These are phyloP conservation scores for Psilopogon haemacephalus DNA, from an alignment of 2,113 vertebrate species.

Conservation along the genomic window DNA sequence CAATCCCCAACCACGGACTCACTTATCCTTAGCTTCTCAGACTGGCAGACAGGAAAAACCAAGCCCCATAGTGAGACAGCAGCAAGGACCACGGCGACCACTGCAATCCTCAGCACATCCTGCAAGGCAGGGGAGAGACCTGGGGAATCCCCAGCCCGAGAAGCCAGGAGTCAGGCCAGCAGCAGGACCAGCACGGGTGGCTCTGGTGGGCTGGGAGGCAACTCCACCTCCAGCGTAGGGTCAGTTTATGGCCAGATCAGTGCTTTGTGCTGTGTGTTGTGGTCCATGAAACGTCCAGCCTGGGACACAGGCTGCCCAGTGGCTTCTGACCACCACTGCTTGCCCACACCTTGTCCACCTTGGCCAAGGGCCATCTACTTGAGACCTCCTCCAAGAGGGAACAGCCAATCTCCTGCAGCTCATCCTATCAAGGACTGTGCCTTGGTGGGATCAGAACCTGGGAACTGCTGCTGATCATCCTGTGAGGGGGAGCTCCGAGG, in stretches of 20 bases:
- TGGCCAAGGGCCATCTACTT: background rate
- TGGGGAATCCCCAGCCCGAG: background rate
- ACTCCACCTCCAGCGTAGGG: background rate
- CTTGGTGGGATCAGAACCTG: background rate
- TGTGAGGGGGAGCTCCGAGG: background rate
- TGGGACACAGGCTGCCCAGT: rapidly evolving
- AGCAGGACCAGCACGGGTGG: background rate
- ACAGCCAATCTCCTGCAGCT: rapidly evolving
- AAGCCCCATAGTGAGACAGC: background rate
- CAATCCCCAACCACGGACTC: background rate
- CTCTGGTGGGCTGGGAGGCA: background rate
- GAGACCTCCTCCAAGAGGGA: background rate
- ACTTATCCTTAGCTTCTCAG: conserved; percentile 52
- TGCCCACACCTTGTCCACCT: background rate
- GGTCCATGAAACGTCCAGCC: rapidly evolving
- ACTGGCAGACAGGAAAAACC: conserved; percentile 44
- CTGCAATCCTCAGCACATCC: background rate
- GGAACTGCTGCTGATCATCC: background rate
- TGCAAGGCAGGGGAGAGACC: conserved; percentile 4
- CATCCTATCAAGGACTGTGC: background rate
- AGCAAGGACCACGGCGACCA: conserved; percentile 9
- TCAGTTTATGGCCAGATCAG: background rate
- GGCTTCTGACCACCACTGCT: rapidly evolving
- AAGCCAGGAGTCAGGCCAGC: background rate
- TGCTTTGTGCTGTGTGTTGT: background rate